Percentiles rank a stretch among this genome's conserved stretches.
Conservation (phyloP, 2,888 invertebrate genomes). For the Girardia tigrina region DNA sequence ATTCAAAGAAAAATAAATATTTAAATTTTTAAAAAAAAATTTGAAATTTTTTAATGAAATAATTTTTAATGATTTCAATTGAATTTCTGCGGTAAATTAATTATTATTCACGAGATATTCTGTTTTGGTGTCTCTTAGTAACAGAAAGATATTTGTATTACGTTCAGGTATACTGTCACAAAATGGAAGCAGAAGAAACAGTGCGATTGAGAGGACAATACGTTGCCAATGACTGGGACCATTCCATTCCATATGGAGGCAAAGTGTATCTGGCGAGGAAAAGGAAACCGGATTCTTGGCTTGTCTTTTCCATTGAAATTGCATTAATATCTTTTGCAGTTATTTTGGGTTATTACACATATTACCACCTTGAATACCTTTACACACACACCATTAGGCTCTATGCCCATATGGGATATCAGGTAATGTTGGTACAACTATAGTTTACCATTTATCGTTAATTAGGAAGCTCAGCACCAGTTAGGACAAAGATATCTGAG, state of each 20-base stretch:
- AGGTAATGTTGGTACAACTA: conserved; percentile 37
- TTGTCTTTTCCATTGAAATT: conserved; percentile 42
- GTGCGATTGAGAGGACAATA: not conserved
- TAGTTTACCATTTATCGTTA: too few relatives aligned
- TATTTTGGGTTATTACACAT: conserved; percentile 45
- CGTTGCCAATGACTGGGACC: conserved; percentile 41
- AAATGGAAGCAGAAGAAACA: conserved; percentile 7
- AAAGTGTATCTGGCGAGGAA: conserved; percentile 50
- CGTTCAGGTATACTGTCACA: not conserved
- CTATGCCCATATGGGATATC: conserved; percentile 51
- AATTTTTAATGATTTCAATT: too few relatives aligned
- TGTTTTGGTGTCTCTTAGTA: not conserved
- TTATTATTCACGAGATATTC: not conserved
- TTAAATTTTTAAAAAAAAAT: too few relatives aligned
- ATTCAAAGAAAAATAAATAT: too few relatives aligned
- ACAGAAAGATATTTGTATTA: not conserved
- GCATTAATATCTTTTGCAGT: conserved; percentile 38
- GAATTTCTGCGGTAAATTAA: too few relatives aligned
- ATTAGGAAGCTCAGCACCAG: conserved; percentile 49
- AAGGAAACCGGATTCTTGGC: conserved; percentile 48
- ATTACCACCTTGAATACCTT: conserved; percentile 51
- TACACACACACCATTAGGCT: conserved; percentile 51
- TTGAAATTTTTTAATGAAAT: too few relatives aligned
- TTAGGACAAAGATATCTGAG: conserved; percentile 51
- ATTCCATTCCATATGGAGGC: conserved; percentile 50